Evolutionary conservation across 2,113 vertebrate genomes (phyloP).

Genomic region (Campylomormyrus tamandua): DNA sequence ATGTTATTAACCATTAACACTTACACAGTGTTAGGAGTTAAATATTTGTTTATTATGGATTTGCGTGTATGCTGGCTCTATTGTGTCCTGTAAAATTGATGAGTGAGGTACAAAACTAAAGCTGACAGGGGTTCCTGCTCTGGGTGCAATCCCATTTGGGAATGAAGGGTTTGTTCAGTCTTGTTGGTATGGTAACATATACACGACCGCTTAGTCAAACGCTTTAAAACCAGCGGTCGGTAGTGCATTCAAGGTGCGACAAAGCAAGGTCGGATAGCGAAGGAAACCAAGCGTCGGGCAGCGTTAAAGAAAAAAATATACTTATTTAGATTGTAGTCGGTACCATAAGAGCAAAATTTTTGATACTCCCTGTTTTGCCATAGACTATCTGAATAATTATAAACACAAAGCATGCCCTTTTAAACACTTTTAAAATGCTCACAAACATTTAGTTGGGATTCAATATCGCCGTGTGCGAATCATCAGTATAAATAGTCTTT

Average conservation of each 20-base stretch:
- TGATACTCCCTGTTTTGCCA: neutral
- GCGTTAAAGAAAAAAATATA: neutral
- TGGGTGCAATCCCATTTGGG: neutral
- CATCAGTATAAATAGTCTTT: neutral
- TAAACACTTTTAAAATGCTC: neutral
- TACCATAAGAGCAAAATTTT: neutral
- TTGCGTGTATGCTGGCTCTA: neutral
- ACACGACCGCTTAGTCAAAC: neutral
- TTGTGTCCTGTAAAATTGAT: neutral
- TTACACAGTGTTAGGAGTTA: neutral
- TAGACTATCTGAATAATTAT: neutral
- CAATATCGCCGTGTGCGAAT: neutral
- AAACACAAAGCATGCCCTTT: neutral
- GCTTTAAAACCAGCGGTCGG: no score
- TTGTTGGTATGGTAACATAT: neutral
- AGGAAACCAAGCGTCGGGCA: neutral
- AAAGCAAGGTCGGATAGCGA: neutral
- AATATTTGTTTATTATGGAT: neutral
- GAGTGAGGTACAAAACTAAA: neutral
- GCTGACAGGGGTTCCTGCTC: neutral
- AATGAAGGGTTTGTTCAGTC: neutral
- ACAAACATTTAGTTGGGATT: neutral
- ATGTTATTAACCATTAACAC: neutral
- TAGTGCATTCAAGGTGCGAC: neutral
- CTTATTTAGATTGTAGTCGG: neutral